Evolutionary conservation across 2,797 vertebrate genomes (phyloP), one percentile per base, ranked within the genome.

Genomic region (Ambastaia sidthimunki): DNA sequence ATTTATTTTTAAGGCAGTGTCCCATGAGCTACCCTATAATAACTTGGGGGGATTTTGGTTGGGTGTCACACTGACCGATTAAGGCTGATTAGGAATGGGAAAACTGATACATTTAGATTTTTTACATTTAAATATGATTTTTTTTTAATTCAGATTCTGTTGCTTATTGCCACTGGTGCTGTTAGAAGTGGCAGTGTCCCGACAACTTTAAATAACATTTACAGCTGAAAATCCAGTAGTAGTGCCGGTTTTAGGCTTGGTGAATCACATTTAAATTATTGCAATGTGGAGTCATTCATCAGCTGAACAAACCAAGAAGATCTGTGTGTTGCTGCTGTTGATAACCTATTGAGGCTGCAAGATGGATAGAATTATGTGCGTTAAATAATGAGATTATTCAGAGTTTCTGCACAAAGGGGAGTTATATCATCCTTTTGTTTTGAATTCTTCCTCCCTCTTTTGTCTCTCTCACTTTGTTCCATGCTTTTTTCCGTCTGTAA

Each of bases 401-500:
- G 19, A 60, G 57, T 15, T 60, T 12, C 57, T 25, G 23, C 23
- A 28, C 23, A 60, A 60, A 15, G 52, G 23, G 1, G 65, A 55
- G 37, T 23, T 19, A 13, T 59, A 60, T 60, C 57, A 60, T 60
- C 21, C 55, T 60, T 60, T 60, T 60, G 23, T 60, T 60, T 60
- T 25, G 57, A 28, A 60, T 60, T 28, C 57, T 23, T 60, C 23
- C 57, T 60, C 57, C 57, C 57, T 59, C 55, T 59, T 59, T 59
- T 59, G 55, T 59, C 55, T 57, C 11, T 13, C 21, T 60, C 57
- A 60, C 23, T 60, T 21, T 69, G 80, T 83, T 86, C 68, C 69
- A 80, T 7, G 34, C 71, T 81, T 86, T 78, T 82, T 82, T 80
- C 74, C 78, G 74, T 79, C 80, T 71, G 84, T 73, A 82, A 85